phyloP scores from a whole-genome alignment of 2,888 invertebrate genomes.

The Linnaemya tessellans region DNA sequence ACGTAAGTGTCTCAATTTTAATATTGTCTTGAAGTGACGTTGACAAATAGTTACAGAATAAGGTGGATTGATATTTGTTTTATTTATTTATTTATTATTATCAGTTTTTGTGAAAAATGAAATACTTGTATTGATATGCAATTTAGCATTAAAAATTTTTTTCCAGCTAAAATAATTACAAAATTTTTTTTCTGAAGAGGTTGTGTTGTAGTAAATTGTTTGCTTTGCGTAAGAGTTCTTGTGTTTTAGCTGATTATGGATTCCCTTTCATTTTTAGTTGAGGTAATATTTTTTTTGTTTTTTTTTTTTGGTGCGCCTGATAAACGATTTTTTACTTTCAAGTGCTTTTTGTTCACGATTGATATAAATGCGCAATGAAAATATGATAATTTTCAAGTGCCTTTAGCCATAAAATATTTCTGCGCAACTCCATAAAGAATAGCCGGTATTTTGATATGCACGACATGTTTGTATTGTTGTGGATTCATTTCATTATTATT shows the following conservation, averaged over 20 bases:
- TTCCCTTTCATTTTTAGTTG: background rate
- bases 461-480: background rate
- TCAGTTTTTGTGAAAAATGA: too few relatives aligned
- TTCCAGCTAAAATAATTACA: too few relatives aligned
- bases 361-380: background rate
- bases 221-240: background rate
- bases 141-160: too few relatives aligned
- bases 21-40: too few relatives aligned
- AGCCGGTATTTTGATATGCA: conserved; percentile 12
- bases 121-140: too few relatives aligned
- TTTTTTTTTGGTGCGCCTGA: background rate
- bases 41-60: too few relatives aligned
- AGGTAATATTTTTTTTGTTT: background rate
- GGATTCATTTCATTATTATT: background rate
- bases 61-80: too few relatives aligned
- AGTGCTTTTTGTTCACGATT: conserved; percentile 6
- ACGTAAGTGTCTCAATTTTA: too few relatives aligned
- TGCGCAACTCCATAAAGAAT: conserved; percentile 15
- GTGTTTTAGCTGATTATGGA: background rate
- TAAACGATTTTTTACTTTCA: background rate
- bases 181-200: too few relatives aligned
- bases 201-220: too few relatives aligned
- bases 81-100: too few relatives aligned
- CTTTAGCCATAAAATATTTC: conserved; percentile 4
- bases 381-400: conserved; percentile 4